Conservation (phyloP, 1,140 invertebrate species). For the Hypothenemus hampei region DNA sequence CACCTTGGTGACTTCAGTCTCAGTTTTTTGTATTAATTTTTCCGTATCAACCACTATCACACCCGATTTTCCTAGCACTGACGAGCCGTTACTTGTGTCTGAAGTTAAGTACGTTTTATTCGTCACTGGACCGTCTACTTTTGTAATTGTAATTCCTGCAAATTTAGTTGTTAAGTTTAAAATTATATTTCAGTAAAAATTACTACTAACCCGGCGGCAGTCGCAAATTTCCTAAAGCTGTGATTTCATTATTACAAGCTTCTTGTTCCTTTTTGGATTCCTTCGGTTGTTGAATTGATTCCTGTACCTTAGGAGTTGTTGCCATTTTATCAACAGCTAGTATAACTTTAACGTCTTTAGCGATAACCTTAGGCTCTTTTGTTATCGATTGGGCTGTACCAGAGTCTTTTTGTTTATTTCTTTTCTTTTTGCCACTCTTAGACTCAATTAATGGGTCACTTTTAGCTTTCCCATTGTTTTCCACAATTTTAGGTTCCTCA, state of each 20-base stretch:
- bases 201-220: constrained; percentile 57
- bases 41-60: constrained; percentile 63
- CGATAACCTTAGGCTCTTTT: constrained; percentile 30
- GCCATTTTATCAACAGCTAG: constrained; percentile 29
- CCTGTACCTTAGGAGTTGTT: constrained; percentile 32
- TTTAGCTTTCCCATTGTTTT: background rate
- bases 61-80: constrained; percentile 48
- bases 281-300: constrained; percentile 21
- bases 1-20: constrained; percentile 20
- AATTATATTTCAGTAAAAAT: background rate
- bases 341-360: constrained; percentile 32
- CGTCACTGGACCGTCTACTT: constrained; percentile 60
- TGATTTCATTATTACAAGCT: constrained; percentile 24
- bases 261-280: constrained; percentile 19
- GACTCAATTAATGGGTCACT: background rate
- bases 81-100: constrained; percentile 43
- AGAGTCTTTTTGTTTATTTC: background rate
- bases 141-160: constrained; percentile 67
- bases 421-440: constrained; percentile 15
- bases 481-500: constrained; percentile 55
- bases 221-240: constrained; percentile 46
- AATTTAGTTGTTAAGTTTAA: constrained; percentile 5
- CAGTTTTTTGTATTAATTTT: constrained; percentile 46
- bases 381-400: constrained; percentile 23
- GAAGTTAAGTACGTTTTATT: constrained; percentile 47